Conservation (phyloP, 2,888 invertebrate genomes). For the Lathronympha strigana region DNA sequence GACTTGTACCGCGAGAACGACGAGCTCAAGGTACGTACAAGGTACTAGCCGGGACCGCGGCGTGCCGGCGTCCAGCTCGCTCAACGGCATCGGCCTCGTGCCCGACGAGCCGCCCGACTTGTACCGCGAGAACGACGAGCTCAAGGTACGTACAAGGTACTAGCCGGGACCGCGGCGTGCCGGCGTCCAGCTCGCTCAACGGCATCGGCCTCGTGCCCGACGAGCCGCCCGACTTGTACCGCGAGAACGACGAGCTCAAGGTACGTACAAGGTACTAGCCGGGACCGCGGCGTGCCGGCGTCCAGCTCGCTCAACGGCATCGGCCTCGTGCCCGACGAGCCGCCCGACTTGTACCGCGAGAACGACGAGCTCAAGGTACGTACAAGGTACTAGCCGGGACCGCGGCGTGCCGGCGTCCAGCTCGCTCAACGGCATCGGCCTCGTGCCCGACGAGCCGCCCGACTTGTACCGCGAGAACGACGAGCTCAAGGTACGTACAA, state of each 20-base stretch:
- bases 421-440: conserved; percentile 93
- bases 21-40: conserved; percentile 3
- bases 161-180: conserved; percentile 95
- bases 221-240: conserved; percentile 3
- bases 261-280: too few relatives aligned
- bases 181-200: conserved; percentile 93
- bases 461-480: background rate
- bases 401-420: conserved; percentile 81
- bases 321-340: conserved; percentile 92
- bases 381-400: too few relatives aligned
- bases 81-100: conserved; percentile 8
- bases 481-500: conserved; percentile 18
- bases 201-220: conserved; percentile 86
- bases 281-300: conserved; percentile 89
- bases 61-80: background rate
- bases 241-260: conserved; percentile 3
- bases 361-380: conserved; percentile 96
- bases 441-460: conserved; percentile 39
- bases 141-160: conserved; percentile 85
- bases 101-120: conserved; percentile 93
- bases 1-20: conserved; percentile 1
- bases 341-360: conserved; percentile 94
- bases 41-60: background rate
- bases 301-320: conserved; percentile 94
- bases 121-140: conserved; percentile 95